Base-by-base conservation (phyloP, 2,888 invertebrate species). In the Nasonovia ribisnigri region DNA sequence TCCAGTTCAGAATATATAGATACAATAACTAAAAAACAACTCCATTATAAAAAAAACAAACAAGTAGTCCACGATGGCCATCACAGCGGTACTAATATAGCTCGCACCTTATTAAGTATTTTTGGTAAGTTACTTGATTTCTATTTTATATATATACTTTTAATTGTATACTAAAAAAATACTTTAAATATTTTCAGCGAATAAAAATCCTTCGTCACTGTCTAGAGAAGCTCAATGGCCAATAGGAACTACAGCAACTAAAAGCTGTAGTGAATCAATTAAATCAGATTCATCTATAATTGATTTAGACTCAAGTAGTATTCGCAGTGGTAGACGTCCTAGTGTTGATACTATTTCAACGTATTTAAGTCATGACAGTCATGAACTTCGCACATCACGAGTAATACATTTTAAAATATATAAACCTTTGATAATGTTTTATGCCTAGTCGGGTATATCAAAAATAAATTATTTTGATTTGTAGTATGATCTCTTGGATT, bases 271-370 rank as follows among this genome's bases (percentile, higher is more conserved):
- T 88, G 88, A 86, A 88, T 94, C 92, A 29, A 92, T 92, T 88
- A 92, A 94, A 88, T 94, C 94, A 26, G 91, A 94, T 60, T 92
- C 94, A 24, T 94, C 94, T 20, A 93, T 94, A 67, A 42, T 94
- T 20, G 94, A 94, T 95, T 96, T 96, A 0, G 97, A 97, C 95
- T 97, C 97, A 94, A 97, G 97, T 95, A 97, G 98, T 95, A 97
- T 97, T 90, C 97, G 97, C 95, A 97, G 97, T 92, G 97, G 97
- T 88, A 96, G 98, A 29, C 96, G 98, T 43, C 98, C 98, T 94
- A 98, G 98, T 95, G 97, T 98, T 86, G 98, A 98, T 96, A 98
- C 98, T 26, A 98, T 98, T 57, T 98, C 98, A 94, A 98, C 98
- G 0, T 98, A 98, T 96, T 96, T 98, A 95, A 98, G 98, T 95